Evolutionary conservation across 2,113 vertebrate genomes (phyloP), one percentile per base, ranked within the genome.

Genomic region (Thymallus thymallus): DNA sequence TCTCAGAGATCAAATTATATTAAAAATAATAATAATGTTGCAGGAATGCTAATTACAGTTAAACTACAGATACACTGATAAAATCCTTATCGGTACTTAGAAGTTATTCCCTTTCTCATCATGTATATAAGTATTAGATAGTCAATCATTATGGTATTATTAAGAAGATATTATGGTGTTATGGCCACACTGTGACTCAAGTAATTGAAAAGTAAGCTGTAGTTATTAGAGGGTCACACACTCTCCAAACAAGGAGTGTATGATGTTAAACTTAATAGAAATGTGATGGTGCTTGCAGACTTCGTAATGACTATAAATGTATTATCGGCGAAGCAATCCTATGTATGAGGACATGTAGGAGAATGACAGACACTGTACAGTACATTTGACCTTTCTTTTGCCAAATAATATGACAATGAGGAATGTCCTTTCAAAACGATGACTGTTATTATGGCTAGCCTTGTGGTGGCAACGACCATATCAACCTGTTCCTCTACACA

Each of bases 61-160:
- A 26, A 26, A 26, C 2, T 26, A 26, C 26, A 26, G 26, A 26
- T 26, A 26, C 26, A 74, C 84, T 74, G 84, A 89, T 88, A 84
- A 86, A 80, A 83, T 81, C 73, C 82, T 86, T 80, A 85, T 88
- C 84, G 82, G 84, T 88, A 86, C 86, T 88, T 88, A 86, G 83
- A 83, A 82, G 78, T 76, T 76, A 73, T 81, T 82, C 76, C 32
- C 71, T 76, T 35, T 81, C 73, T 81, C 82, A 73, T 82, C 61
- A 13, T 88, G 83, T 84, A 87, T 83, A 65, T 51, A 71, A 75
- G 2, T 41, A 41, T 41, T 16, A 51, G 16, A 18, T 51, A 51
- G 16, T 51, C 48, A 51, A 51, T 51, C 48, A 51, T 5, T 4
- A 18, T 16, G 2, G 48, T 14, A 16, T 51, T 18, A 51, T 18